Percentiles rank a stretch among this genome's conserved stretches.
These are phyloP conservation scores for Octodonta nipae DNA, from an alignment of 2,888 invertebrate genomes.

Conservation along the genomic window DNA sequence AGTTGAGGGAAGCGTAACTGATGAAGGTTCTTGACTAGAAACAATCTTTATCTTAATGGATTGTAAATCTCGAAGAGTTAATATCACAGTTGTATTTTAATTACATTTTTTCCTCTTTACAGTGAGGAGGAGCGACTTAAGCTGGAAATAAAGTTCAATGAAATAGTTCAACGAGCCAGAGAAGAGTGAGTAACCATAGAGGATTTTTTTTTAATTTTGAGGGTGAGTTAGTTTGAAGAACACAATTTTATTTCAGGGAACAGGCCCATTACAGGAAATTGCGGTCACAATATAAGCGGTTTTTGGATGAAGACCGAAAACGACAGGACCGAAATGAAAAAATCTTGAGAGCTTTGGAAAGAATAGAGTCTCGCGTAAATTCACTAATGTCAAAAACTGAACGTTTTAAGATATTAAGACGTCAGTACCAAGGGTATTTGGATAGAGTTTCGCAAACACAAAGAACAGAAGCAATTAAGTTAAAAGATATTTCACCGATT, in stretches of 20 bases:
- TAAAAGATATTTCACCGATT: too few species aligned
- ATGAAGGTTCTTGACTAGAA: too few species aligned
- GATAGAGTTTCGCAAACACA: conserved; percentile 9
- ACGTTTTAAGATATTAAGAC: conserved; percentile 39
- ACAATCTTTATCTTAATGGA: too few species aligned
- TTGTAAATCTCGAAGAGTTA: too few species aligned
- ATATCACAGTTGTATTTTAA: too few species aligned
- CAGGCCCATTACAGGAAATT: conserved; percentile 31
- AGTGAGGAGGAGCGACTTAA: conserved; percentile 43
- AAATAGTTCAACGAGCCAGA: conserved; percentile 37
- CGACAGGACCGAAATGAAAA: conserved; percentile 47
- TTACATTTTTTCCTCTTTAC: conserved; percentile 15
- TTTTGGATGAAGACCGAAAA: conserved; percentile 44
- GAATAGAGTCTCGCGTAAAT: conserved; percentile 44
- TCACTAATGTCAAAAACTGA: conserved; percentile 46
- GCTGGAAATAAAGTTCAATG: conserved; percentile 41
- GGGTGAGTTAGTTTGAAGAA: too few species aligned
- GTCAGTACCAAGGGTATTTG: conserved; percentile 27
- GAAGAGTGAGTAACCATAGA: conserved; percentile 45
- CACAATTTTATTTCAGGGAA: conserved; percentile 21
- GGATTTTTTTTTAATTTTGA: too few species aligned
- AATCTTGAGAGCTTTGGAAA: conserved; percentile 43
- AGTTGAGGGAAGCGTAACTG: too few species aligned
- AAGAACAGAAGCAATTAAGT: too few species aligned
- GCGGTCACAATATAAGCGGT: conserved; percentile 37